Base-by-base conservation (phyloP, 2,113 vertebrate species). In the Siphamia tubifer region DNA sequence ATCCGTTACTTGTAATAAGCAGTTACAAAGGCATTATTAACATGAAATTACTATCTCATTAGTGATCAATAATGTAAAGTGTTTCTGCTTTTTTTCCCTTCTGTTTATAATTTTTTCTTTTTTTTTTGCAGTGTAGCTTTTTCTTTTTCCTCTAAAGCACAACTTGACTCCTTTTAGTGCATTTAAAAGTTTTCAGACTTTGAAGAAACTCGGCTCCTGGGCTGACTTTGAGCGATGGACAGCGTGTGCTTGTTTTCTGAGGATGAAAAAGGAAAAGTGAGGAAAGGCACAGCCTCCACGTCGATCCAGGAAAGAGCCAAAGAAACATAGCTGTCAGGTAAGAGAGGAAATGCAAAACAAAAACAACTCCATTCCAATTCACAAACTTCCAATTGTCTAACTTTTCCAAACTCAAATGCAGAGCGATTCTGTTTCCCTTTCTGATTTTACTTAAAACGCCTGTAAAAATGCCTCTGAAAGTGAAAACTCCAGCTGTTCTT, bases 301-400 rank as follows among this genome's bases (percentile, higher is more conserved):
- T 67, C 6, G 24, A 28, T 6, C 13, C 6, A 11, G 15, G 10
- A 21, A n/a, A 45, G 32, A 21, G 32, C 48, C 51, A 63, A 44
- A 27, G 6, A 35, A 51, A 62, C n/a, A 43, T 25, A 12, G 71
- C 66, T 67, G 49, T 57, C 40, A 66, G 77, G 47, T 53, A 45
- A 20, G 16, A 24, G 30, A 12, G 35, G 45, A 6, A 42, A 62
- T 2, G 35, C 20, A 53, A 48, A 57, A 52, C 43, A 64, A 9
- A 48, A 48, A 40, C n/a, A 56, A 51, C 35, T 60, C 1, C 5
- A 24, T 68, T 61, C 35, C 40, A 55, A 55, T 54, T 51, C 6
- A 23, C 21, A 55, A 20, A 17, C 16, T 52, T 58, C 17, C 13
- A 6, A 36, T 49, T 58, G 44, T 2, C 23, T 49, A 70, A 61